Evolutionary conservation across 2,888 invertebrate species (phyloP).

Genomic region (Catocala sponsa): DNA sequence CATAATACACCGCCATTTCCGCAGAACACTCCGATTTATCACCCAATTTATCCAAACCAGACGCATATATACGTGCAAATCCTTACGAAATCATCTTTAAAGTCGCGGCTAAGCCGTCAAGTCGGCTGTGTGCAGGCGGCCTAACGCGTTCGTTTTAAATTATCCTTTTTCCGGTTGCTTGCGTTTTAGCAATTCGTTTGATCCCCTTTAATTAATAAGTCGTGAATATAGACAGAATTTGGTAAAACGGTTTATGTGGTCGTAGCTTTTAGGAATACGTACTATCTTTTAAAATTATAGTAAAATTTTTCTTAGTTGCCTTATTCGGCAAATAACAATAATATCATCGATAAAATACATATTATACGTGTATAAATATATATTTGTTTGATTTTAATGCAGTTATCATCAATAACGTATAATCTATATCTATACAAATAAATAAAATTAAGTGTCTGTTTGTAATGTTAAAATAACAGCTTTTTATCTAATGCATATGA

Average conservation of each 20-base stretch:
- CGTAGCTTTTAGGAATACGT: not conserved
- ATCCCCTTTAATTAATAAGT: constrained; percentile 45
- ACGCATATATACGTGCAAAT: constrained; percentile 34
- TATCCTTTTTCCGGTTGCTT: constrained; percentile 47
- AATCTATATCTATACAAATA: no score
- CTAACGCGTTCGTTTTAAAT: constrained; percentile 46
- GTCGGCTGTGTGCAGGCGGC: constrained; percentile 29
- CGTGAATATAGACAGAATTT: constrained; percentile 11
- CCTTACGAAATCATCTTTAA: constrained; percentile 40
- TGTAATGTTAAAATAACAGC: no score
- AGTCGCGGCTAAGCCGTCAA: constrained; percentile 29
- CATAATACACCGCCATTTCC: constrained; percentile 5
- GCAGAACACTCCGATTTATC: constrained; percentile 5
- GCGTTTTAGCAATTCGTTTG: constrained; percentile 47
- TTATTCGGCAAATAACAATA: no score
- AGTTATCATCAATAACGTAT: no score
- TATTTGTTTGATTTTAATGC: no score
- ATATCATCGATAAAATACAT: no score
- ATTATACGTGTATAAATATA: no score
- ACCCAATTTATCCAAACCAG: constrained; percentile 14
- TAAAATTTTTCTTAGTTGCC: no score
- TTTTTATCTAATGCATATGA: no score
- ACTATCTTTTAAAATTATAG: no score
- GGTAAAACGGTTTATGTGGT: not conserved
- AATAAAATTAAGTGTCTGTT: no score